phyloP scores from a whole-genome alignment of 2,888 invertebrate species.

The Mystacides longicornis region DNA sequence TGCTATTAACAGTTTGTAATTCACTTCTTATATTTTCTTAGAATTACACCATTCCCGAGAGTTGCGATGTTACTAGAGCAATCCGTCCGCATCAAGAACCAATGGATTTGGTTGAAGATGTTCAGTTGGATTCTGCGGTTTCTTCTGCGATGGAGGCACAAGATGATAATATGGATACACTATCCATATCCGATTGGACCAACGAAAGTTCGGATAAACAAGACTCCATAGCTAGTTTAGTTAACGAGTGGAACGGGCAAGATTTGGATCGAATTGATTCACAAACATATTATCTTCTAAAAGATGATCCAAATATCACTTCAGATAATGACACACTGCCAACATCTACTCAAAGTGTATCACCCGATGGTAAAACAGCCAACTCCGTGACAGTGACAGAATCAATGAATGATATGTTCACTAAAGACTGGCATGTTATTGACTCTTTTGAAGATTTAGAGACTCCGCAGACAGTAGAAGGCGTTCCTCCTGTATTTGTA shows the following conservation, averaged over 20 bases:
- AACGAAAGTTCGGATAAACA: neutral
- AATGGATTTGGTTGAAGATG: slow-evolving; percentile 5
- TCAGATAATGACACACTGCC: neutral
- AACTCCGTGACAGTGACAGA: neutral
- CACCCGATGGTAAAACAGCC: neutral
- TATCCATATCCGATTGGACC: neutral
- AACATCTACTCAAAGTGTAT: neutral
- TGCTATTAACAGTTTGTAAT: neutral
- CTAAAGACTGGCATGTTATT: slow-evolving; percentile 37
- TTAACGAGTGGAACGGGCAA: neutral
- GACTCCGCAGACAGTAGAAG: slow-evolving; percentile 43
- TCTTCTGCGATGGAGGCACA: neutral
- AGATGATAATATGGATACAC: no score
- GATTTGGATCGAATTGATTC: neutral
- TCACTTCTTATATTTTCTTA: slow-evolving; percentile 22
- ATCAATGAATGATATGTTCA: neutral
- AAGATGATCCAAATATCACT: neutral
- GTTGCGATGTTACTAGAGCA: slow-evolving; percentile 37
- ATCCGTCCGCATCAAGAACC: slow-evolving; percentile 34
- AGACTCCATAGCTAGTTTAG: neutral
- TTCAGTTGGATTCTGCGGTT: neutral
- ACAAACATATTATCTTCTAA: neutral
- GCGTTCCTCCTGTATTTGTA: slow-evolving; percentile 38
- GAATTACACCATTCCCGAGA: slow-evolving; percentile 44
- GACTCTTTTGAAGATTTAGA: slow-evolving; percentile 44